phyloP scores from a whole-genome alignment of 1,140 invertebrate species.

The Nixonia krombeini region DNA sequence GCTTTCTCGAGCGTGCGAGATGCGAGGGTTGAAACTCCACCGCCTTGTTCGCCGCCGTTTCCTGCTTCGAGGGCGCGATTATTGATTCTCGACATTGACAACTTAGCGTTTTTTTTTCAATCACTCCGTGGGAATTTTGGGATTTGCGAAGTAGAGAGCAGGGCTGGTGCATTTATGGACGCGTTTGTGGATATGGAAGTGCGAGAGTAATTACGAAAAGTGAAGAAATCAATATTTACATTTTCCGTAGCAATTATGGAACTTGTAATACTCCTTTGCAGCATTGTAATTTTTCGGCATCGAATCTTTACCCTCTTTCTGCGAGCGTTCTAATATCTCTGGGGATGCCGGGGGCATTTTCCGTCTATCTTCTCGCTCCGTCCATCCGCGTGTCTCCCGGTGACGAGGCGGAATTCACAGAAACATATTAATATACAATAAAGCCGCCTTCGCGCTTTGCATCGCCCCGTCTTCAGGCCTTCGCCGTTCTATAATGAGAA shows the following conservation, averaged over 20 bases:
- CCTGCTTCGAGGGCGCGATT: too few species aligned
- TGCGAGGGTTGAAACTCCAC: too few species aligned
- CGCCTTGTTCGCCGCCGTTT: constrained; percentile 5
- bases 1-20: constrained; percentile 25
- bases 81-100: too few species aligned
- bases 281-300: constrained; percentile 14
- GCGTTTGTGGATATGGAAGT: too few species aligned
- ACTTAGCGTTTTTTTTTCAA: too few species aligned
- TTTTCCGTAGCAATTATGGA: too few species aligned
- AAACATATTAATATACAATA: constrained; percentile 57
- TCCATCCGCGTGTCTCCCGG: constrained; percentile 38
- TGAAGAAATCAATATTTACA: too few species aligned
- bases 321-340: constrained; percentile 48
- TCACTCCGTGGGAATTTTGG: background rate
- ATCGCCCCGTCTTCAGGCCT: constrained; percentile 32
- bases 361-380: constrained; percentile 34
- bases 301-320: constrained; percentile 24
- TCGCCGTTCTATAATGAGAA: constrained; percentile 43
- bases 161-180: too few species aligned
- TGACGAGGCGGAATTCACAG: constrained; percentile 49
- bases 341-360: constrained; percentile 55
- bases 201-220: too few species aligned
- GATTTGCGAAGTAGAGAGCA: too few species aligned
- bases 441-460: constrained; percentile 42
- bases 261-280: background rate